A percentile compares a stretch with the other conserved stretches of the same genome.
phyloP scores from a whole-genome alignment of 2,888 invertebrate genomes.

The Harpalus rufipes region DNA sequence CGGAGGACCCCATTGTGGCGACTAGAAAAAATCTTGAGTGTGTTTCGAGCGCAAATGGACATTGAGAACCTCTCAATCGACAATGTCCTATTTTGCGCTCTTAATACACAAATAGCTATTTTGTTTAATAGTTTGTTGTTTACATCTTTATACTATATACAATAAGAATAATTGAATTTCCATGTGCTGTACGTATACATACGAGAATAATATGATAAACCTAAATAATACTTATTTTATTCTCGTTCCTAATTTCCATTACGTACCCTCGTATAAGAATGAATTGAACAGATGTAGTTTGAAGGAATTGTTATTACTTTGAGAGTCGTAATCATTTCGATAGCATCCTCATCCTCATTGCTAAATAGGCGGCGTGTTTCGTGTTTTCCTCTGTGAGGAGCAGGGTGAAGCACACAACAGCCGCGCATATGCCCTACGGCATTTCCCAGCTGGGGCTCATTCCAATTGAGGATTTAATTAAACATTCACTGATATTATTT shows the following conservation, averaged over 20 bases:
- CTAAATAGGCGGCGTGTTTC: neutral
- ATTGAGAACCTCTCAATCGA: no score
- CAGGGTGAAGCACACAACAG: neutral
- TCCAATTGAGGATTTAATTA: constrained; percentile 6
- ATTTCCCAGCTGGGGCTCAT: constrained; percentile 1
- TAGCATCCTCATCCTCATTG: neutral
- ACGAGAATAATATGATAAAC: neutral
- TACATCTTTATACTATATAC: no score
- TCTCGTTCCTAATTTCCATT: neutral
- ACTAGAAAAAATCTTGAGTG: no score
- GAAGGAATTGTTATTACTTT: constrained; percentile 2
- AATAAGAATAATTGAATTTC: no score
- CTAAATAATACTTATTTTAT: neutral
- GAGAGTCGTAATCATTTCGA: neutral
- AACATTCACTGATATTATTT: constrained; percentile 6
- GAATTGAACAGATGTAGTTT: constrained; percentile 2
- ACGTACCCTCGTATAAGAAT: neutral
- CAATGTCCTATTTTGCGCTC: no score
- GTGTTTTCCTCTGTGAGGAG: neutral
- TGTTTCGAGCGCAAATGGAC: no score
- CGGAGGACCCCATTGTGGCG: no score
- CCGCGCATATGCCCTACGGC: neutral
- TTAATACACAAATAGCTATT: no score
- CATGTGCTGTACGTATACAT: neutral
- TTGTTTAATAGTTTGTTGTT: no score